Evolutionary conservation across 2,797 vertebrate genomes (phyloP).

Genomic region (Varecia variegata): DNA sequence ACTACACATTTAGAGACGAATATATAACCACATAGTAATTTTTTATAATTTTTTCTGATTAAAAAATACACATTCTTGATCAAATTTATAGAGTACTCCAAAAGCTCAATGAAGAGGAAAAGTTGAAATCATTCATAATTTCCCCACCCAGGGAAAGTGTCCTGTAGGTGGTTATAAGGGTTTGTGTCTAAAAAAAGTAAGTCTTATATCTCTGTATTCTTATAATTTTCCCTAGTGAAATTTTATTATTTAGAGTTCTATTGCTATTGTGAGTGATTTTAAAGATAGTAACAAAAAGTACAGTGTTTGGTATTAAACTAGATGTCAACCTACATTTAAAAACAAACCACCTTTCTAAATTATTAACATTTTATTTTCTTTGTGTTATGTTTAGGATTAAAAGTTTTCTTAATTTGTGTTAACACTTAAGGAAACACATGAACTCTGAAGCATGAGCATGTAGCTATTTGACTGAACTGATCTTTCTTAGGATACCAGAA

Average conservation of each 20-base stretch:
- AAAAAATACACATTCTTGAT: background rate
- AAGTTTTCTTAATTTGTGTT: background rate
- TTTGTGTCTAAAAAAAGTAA: background rate
- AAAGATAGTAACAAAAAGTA: background rate
- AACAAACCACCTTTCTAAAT: slow-evolving; percentile 1
- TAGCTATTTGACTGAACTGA: background rate
- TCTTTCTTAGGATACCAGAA: slow-evolving; percentile 35
- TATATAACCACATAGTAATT: background rate
- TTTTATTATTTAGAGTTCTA: background rate
- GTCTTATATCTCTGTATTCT: background rate
- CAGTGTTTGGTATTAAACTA: background rate
- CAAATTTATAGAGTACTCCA: background rate
- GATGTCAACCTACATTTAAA: background rate
- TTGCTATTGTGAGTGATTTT: background rate
- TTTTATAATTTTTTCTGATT: background rate
- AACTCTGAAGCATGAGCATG: background rate
- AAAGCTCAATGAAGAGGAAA: slow-evolving; percentile 19
- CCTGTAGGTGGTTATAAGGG: background rate
- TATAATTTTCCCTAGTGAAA: background rate
- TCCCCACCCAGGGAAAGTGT: background rate
- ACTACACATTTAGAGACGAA: background rate
- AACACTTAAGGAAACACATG: background rate
- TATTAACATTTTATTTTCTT: background rate
- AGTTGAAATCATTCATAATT: slow-evolving; percentile 4
- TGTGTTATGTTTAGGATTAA: slow-evolving; percentile 5